These are phyloP conservation scores for Melieria picta DNA, from an alignment of 2,888 invertebrate species.

Conservation along the genomic window DNA sequence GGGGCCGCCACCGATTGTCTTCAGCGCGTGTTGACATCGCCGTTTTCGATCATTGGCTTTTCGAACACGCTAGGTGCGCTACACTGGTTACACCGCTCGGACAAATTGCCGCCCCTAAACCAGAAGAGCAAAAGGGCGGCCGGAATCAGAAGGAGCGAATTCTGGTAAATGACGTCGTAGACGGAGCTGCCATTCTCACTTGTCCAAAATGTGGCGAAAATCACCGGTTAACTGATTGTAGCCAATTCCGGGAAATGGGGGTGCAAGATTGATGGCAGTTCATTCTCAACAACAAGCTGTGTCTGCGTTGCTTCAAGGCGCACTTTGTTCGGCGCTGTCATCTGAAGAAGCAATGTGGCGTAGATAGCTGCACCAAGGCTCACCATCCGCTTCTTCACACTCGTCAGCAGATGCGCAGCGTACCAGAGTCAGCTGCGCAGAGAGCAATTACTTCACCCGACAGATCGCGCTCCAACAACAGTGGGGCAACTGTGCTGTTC, in stretches of 20 bases:
- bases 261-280: constrained; percentile 28
- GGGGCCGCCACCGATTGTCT: constrained; percentile 24
- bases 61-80: neutral
- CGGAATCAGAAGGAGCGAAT: constrained; percentile 2
- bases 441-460: no score
- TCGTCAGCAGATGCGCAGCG: no score
- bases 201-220: constrained; percentile 21
- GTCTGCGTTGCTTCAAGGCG: constrained; percentile 17
- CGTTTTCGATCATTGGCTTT: constrained; percentile 20
- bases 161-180: constrained; percentile 10
- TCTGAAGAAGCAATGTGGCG: constrained; percentile 21
- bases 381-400: neutral
- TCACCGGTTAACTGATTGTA: constrained; percentile 18
- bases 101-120: neutral
- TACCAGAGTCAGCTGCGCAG: no score
- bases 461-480: neutral
- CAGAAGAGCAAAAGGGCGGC: neutral
- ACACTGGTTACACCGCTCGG: neutral
- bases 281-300: constrained; percentile 7
- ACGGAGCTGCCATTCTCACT: neutral
- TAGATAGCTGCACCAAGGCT: constrained; percentile 15
- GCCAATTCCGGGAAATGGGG: constrained; percentile 2
- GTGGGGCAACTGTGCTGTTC: neutral
- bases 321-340: constrained; percentile 16
- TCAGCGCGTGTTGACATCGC: constrained; percentile 6